Evolutionary conservation across 2,113 vertebrate species (phyloP).

Genomic region (Solea solea): DNA sequence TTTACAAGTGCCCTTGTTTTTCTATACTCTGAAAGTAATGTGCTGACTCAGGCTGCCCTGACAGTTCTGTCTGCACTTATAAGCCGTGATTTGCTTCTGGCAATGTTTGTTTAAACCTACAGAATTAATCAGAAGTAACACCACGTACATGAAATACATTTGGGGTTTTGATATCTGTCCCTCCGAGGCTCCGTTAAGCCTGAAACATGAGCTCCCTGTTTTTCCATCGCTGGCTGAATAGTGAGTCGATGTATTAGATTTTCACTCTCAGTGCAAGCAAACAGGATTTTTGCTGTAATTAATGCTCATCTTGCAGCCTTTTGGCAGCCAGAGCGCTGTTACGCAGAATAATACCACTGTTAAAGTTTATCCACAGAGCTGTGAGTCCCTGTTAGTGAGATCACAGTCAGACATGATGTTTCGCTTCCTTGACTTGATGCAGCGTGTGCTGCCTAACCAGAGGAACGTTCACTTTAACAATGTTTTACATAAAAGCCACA

Average conservation of each 20-base stretch:
- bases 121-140: slow-evolving; percentile 61
- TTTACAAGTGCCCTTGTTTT: slow-evolving; percentile 55
- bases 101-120: slow-evolving; percentile 58
- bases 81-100: slow-evolving; percentile 42
- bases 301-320: slow-evolving; percentile 46
- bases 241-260: slow-evolving; percentile 30
- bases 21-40: slow-evolving; percentile 36
- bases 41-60: slow-evolving; percentile 58
- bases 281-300: slow-evolving; percentile 39
- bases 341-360: slow-evolving; percentile 8
- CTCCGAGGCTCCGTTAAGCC: slow-evolving; percentile 6
- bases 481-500: slow-evolving; percentile 53
- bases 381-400: slow-evolving; percentile 37
- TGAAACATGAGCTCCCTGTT: slow-evolving; percentile 32
- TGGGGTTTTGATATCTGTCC: slow-evolving; percentile 48
- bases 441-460: not conserved
- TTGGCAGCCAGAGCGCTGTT: slow-evolving; percentile 18
- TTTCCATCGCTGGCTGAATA: slow-evolving; percentile 21
- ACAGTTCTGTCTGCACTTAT: slow-evolving; percentile 48
- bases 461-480: slow-evolving; percentile 45
- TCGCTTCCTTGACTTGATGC: not conserved
- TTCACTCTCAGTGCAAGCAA: slow-evolving; percentile 21
- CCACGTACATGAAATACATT: slow-evolving; percentile 37
- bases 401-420: slow-evolving; percentile 25
- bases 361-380: slow-evolving; percentile 31